Evolutionary conservation across 2,888 invertebrate genomes (phyloP).

Genomic region (Synergus japonicus): DNA sequence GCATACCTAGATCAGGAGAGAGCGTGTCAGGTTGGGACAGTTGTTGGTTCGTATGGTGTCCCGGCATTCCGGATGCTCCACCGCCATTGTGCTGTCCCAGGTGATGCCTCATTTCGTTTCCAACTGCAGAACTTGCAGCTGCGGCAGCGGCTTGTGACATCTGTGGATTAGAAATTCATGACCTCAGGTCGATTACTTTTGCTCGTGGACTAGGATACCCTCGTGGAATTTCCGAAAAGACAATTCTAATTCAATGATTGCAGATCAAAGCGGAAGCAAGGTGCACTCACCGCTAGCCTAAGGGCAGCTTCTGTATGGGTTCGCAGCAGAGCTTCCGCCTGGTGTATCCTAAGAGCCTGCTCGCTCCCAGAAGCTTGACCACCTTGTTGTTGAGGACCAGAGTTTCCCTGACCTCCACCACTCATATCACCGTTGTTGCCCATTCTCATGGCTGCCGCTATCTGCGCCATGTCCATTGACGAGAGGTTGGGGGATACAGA

Average conservation of each 20-base stretch:
- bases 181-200: conserved; percentile 17
- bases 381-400: conserved; percentile 74
- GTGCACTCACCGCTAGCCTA: conserved; percentile 83
- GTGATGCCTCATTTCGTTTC: conserved; percentile 76
- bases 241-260: conserved; percentile 24
- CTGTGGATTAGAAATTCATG: conserved; percentile 55
- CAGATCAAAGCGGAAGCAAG: conserved; percentile 40
- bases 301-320: conserved; percentile 92
- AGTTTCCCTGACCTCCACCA: conserved; percentile 73
- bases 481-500: conserved; percentile 76
- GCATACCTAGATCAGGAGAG: conserved; percentile 74
- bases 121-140: conserved; percentile 76
- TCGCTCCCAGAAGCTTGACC: conserved; percentile 73
- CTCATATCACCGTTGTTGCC: conserved; percentile 77
- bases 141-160: conserved; percentile 75
- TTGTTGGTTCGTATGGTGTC: conserved; percentile 75
- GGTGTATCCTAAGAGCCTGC: conserved; percentile 83
- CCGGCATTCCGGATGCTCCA: conserved; percentile 72
- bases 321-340: conserved; percentile 88
- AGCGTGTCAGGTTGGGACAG: conserved; percentile 74
- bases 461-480: conserved; percentile 74
- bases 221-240: conserved; percentile 28
- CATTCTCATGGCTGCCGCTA: conserved; percentile 77
- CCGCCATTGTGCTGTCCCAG: conserved; percentile 75
- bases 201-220: conserved; percentile 8